A percentile compares a stretch with the other conserved stretches of the same genome.
Evolutionary conservation across 2,888 invertebrate species (phyloP).

Genomic region (Cheilosia pagana): DNA sequence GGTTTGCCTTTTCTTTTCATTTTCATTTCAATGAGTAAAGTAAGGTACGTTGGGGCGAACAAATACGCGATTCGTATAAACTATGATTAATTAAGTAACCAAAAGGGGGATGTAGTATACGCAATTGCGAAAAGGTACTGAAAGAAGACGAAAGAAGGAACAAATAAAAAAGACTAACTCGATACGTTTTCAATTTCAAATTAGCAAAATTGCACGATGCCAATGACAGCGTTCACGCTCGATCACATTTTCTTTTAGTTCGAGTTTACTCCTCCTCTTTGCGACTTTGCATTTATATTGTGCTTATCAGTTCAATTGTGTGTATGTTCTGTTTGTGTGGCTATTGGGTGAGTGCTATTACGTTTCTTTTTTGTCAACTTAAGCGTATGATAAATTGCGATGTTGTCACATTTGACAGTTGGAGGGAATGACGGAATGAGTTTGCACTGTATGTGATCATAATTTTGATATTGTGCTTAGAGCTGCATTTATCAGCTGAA

Average conservation of each 20-base stretch:
- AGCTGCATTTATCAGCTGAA: not conserved
- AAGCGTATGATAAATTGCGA: constrained; percentile 41
- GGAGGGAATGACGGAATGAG: not conserved
- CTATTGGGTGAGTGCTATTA: constrained; percentile 6
- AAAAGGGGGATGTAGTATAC: not conserved
- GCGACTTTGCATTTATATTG: constrained; percentile 5
- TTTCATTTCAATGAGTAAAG: not conserved
- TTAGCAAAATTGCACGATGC: constrained; percentile 20
- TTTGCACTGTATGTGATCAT: not conserved
- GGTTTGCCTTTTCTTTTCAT: not conserved
- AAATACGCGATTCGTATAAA: constrained; percentile 18
- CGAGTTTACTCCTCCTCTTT: not conserved
- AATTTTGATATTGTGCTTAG: not conserved
- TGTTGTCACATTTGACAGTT: constrained; percentile 55
- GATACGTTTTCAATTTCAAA: constrained; percentile 28
- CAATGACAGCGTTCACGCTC: constrained; percentile 14
- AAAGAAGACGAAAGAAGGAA: not conserved
- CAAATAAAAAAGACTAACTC: constrained; percentile 25
- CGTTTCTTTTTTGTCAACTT: constrained; percentile 24
- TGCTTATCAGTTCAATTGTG: constrained; percentile 43
- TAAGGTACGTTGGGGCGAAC: not conserved
- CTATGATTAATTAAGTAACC: constrained; percentile 49
- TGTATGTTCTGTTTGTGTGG: constrained; percentile 7
- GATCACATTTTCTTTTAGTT: constrained; percentile 1
- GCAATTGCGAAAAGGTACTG: not conserved